Evolutionary conservation across 2,113 vertebrate genomes (phyloP), one percentile per base, ranked within the genome.

Genomic region (Sapayoa aenigma): DNA sequence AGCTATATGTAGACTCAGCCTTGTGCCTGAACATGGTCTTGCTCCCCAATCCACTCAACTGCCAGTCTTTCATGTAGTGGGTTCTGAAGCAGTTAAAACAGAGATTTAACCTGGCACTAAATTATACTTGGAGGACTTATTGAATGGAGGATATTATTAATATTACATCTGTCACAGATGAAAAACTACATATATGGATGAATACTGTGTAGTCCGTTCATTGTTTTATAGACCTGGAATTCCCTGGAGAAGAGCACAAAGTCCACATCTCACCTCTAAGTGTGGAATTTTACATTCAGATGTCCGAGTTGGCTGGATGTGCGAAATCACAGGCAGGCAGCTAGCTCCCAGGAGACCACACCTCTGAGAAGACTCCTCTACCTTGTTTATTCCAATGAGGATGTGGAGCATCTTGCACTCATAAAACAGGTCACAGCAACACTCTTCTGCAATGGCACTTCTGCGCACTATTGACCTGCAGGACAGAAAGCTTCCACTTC

Each of bases 231-330:
- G 89, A 83, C 33, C 31, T 73, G 30, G 24, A 85, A 76, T 56
- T 93, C 92, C 84, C 72, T 37, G 50, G 91, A 80, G 85, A 91
- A 59, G 21, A 78, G 25, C 49, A 46, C 10, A 11, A 89, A 81
- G 65, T 59, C 74, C 21, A 6, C 6, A 2, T 44, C 52, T 94
- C 11, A 1, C 55, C 46, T 59, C 42, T 5, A 7, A 59, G 39
- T 28, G 65, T 72, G 49, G 74, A 82, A 92, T 96, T 96, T 93
- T 74, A 47, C 87, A 93, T 91, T 85, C 90, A 91, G 52, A 52
- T 52, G 42, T 94, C 74, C 0, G 0, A 66, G 46, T 41, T 73
- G 53, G 22, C 68, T 81, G 59, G 52, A 56, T 46, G 60, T 75
- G n/a, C 53, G 50, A 50, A 90, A 84, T 30, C 81, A 62, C 18